Evolutionary conservation across 2,797 vertebrate species (phyloP).

Genomic region (Eulemur mongoz): DNA sequence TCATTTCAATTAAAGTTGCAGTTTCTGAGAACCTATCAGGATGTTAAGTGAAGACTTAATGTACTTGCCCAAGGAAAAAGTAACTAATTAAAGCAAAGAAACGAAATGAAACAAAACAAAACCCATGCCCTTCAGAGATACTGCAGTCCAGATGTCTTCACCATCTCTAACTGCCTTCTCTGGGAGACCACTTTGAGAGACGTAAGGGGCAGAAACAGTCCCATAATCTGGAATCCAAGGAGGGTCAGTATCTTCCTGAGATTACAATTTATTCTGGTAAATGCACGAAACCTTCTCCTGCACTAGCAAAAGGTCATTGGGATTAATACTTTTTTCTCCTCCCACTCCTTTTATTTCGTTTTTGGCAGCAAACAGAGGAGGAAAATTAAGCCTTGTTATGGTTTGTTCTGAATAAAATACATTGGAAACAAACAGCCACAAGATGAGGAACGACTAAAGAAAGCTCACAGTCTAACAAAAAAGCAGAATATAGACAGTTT

Average conservation of each 20-base stretch:
- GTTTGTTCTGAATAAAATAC: neutral
- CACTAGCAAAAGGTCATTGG: neutral
- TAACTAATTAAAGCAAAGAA: neutral
- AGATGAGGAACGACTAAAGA: neutral
- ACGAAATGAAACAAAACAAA: neutral
- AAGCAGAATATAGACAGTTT: neutral
- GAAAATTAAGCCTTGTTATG: neutral
- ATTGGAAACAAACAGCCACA: neutral
- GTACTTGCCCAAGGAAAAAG: neutral
- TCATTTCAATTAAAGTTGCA: neutral
- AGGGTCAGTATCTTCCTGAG: neutral
- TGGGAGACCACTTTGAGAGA: neutral
- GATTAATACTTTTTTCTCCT: neutral
- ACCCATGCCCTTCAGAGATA: neutral
- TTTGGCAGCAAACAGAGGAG: neutral
- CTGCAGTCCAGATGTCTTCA: neutral
- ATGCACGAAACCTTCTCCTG: neutral
- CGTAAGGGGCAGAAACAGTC: neutral
- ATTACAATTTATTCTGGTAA: neutral
- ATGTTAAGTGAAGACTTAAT: neutral
- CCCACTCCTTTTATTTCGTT: neutral
- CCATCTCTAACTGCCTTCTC: neutral
- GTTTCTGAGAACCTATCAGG: neutral
- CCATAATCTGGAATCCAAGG: neutral
- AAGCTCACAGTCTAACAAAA: neutral